Evolutionary conservation across 2,797 vertebrate genomes (phyloP).

Genomic region (Ptychadena robeensis): DNA sequence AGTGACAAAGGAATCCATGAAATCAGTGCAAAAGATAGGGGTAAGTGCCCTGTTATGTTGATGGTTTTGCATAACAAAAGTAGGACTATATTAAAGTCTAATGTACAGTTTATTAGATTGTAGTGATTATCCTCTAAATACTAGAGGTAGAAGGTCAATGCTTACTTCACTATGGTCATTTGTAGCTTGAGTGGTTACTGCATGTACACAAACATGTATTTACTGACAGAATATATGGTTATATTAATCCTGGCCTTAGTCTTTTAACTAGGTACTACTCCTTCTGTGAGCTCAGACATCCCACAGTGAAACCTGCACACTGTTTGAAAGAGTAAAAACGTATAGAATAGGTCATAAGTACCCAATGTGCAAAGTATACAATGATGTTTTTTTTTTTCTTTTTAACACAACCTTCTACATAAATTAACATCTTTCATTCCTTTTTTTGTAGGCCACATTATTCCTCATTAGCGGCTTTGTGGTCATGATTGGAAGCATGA

Average conservation of each 20-base stretch:
- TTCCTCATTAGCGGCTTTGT: constrained; percentile 86
- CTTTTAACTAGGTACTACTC: not conserved
- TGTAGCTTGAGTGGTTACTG: too few species aligned
- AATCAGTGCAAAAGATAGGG: constrained; percentile 95
- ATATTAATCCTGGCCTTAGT: not conserved
- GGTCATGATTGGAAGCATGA: constrained; percentile 90
- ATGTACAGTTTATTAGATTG: too few species aligned
- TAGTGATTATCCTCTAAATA: too few species aligned
- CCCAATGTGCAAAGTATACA: too few species aligned
- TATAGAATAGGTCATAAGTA: not conserved
- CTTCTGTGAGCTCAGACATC: not conserved
- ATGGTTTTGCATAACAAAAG: not conserved
- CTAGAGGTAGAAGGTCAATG: too few species aligned
- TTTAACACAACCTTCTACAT: not conserved
- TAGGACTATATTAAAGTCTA: not conserved
- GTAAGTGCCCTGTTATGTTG: constrained; percentile 72
- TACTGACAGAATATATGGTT: too few species aligned
- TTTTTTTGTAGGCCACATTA: constrained; percentile 79
- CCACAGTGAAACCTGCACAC: not conserved
- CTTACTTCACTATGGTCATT: too few species aligned
- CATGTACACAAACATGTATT: too few species aligned
- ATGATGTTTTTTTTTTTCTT: too few species aligned
- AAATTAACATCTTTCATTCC: constrained; percentile 5
- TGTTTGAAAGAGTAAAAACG: not conserved
- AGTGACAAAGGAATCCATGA: constrained; percentile 94